Evolutionary conservation across 2,113 vertebrate genomes (phyloP), one percentile per base, ranked within the genome.

Genomic region (Sorex araneus): DNA sequence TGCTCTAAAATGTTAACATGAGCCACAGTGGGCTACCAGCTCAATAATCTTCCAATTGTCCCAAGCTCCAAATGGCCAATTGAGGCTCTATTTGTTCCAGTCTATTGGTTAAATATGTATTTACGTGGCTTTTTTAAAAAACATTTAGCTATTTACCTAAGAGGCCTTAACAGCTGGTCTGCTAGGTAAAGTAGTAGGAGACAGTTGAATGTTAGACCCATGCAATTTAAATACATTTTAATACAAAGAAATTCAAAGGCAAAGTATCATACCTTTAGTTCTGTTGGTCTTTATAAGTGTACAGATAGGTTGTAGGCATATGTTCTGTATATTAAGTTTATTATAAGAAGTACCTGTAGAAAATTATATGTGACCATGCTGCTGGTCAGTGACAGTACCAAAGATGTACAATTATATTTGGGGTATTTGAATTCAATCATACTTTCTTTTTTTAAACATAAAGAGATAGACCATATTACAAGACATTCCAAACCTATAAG

Each of bases 101-200:
- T 94, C 95, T 97, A 95, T 96, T 97, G 96, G 79, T 87, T 97
- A 97, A 96, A 96, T 97, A 97, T 91, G 86, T 97, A 80, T 97
- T 96, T 96, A 34, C 84, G 3, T 77, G 91, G 3, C 79, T 97
- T 92, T 66, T 66, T 95, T 84, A 94, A 97, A 94, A 97, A 97
- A 96, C 83, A 95, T 97, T 97, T 97, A 97, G 95, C 97, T 97
- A 97, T 98, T 98, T 97, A 97, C 95, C 90, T 96, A 94, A 85
- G 80, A 97, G 96, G 90, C 87, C 87, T 92, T 95, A 97, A 97
- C 92, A 98, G 85, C 94, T 98, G 95, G 93, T 97, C 92, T 97
- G 25, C 71, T 92, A 96, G 88, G 96, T 97, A 97, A 97, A 92
- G 89, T 23, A 97, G 95, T 96, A 94, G 84, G n/a, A 96, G 19